Evolutionary conservation across 2,797 vertebrate genomes (phyloP).

Genomic region (Falco novaeseelandiae): DNA sequence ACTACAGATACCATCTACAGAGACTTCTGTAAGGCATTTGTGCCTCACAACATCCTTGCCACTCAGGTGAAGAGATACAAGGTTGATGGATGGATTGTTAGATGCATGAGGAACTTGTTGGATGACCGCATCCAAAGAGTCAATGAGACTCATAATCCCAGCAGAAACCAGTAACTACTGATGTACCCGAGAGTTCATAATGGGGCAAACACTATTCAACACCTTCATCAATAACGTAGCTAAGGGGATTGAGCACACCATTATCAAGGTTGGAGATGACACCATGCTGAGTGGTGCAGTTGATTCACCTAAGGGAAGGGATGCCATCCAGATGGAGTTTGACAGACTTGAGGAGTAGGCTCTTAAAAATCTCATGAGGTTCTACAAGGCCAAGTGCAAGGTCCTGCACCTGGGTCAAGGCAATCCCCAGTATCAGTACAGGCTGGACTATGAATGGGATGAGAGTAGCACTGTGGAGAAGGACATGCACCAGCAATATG

Average conservation of each 20-base stretch:
- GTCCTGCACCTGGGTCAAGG: background rate
- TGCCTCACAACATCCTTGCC: background rate
- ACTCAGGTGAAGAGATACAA: rapidly evolving
- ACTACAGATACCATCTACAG: background rate
- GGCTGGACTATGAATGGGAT: background rate
- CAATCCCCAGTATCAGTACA: background rate
- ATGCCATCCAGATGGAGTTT: background rate
- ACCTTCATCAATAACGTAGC: background rate
- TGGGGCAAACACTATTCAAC: background rate
- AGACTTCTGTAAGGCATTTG: background rate
- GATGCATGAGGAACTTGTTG: background rate
- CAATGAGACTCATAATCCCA: background rate
- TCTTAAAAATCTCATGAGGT: background rate
- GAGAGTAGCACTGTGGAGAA: background rate
- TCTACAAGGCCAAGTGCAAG: background rate
- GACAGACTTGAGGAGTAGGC: background rate
- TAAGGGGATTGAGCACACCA: background rate
- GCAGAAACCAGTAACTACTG: background rate
- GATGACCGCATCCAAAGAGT: background rate
- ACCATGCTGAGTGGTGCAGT: background rate
- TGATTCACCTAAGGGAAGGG: background rate
- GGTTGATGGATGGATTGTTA: background rate
- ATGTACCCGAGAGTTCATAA: background rate
- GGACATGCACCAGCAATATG: background rate
- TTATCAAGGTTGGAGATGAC: background rate